Conservation (phyloP, 2,888 invertebrate genomes). For the Zaprionus bogoriensis region DNA sequence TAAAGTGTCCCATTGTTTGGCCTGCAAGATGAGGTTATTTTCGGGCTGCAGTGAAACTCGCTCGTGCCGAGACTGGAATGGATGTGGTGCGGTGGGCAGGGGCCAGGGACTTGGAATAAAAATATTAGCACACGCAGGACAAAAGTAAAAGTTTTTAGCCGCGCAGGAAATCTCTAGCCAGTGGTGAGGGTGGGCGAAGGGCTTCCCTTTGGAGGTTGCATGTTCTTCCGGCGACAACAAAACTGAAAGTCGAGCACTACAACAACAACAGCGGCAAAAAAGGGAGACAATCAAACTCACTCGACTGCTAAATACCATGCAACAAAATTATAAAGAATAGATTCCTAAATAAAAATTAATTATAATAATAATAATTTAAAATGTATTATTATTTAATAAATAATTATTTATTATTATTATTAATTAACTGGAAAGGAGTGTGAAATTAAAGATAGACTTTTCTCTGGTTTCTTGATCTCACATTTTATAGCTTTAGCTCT, state of each 20-base stretch:
- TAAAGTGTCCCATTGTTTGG: conserved; percentile 49
- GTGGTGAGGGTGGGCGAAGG: background rate
- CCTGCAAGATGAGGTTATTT: conserved; percentile 10
- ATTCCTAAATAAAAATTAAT: too few species aligned
- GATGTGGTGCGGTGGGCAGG: background rate
- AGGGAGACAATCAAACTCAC: too few species aligned
- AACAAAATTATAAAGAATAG: too few species aligned
- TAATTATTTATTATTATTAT: too few species aligned
- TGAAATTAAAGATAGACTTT: too few species aligned
- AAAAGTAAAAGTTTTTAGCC: conserved; percentile 46
- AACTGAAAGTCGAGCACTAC: conserved; percentile 16
- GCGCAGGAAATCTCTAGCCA: background rate
- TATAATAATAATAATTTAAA: too few species aligned
- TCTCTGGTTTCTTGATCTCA: too few species aligned
- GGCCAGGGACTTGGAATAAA: conserved; percentile 32
- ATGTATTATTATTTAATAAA: too few species aligned
- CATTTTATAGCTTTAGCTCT: too few species aligned
- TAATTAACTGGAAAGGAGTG: too few species aligned
- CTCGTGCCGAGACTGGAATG: background rate
- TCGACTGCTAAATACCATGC: too few species aligned
- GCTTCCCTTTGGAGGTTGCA: conserved; percentile 4
- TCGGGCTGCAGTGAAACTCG: background rate
- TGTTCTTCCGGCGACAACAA: conserved; percentile 27
- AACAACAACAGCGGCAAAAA: conserved; percentile 4
- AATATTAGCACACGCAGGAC: conserved; percentile 59